Conservation (phyloP, 2,113 vertebrate genomes). For the Eclectus roratus region DNA sequence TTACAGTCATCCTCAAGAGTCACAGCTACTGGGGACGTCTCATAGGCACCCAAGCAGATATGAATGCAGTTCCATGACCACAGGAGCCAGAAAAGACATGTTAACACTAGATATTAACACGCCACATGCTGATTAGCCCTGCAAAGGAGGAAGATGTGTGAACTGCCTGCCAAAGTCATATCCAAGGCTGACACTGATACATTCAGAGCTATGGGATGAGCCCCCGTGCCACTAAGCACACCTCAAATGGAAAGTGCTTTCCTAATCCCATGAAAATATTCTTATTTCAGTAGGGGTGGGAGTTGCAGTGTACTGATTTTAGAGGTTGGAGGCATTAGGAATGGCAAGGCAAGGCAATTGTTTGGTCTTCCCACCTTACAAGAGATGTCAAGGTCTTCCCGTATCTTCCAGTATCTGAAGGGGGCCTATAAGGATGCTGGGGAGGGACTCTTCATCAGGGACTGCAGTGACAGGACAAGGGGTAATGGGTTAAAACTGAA, state of each 20-base stretch:
- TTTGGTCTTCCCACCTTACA: neutral
- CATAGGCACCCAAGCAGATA: neutral
- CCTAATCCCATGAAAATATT: neutral
- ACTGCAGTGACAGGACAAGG: no score
- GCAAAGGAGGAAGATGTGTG: neutral
- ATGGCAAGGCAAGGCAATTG: neutral
- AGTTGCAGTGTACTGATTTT: neutral
- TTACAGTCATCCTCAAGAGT: neutral
- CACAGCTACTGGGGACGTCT: neutral
- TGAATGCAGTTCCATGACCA: neutral
- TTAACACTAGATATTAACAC: neutral
- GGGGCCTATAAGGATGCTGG: no score
- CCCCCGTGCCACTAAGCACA: neutral
- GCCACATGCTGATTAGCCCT: neutral
- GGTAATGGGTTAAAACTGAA: no score
- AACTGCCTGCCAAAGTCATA: neutral
- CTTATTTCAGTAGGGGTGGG: neutral
- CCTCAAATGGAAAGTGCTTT: neutral
- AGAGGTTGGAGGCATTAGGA: neutral
- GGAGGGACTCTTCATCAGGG: no score
- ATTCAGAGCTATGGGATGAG: neutral
- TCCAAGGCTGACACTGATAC: rapidly evolving
- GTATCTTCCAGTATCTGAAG: no score
- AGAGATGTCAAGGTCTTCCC: neutral
- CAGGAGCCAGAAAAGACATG: rapidly evolving